phyloP scores from a whole-genome alignment of 2,888 invertebrate species.

The Leptopterna dolabrata region DNA sequence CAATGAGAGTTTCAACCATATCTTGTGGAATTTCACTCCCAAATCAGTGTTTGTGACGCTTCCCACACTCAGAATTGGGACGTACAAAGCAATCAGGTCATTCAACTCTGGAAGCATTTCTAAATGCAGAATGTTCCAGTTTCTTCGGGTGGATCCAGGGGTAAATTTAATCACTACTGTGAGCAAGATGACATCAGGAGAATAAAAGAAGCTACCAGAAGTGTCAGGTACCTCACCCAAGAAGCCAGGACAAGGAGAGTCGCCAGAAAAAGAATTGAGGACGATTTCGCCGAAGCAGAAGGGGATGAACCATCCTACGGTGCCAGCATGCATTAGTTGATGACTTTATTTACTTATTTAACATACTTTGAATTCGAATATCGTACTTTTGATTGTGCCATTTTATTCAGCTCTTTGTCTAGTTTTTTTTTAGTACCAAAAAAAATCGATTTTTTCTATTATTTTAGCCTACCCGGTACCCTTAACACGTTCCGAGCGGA shows the following conservation, averaged over 20 bases:
- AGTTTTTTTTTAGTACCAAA: too few relatives aligned
- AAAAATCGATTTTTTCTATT: too few relatives aligned
- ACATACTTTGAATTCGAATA: too few relatives aligned
- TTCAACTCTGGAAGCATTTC: neutral
- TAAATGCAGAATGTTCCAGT: neutral
- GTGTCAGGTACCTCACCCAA: too few relatives aligned
- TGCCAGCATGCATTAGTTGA: too few relatives aligned
- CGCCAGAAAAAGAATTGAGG: neutral
- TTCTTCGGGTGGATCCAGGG: neutral
- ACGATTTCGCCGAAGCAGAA: neutral
- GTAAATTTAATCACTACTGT: neutral
- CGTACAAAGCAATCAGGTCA: neutral
- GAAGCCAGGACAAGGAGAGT: neutral
- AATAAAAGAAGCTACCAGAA: neutral
- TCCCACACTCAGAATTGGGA: slow-evolving; percentile 6
- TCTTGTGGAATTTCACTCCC: neutral
- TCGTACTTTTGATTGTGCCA: too few relatives aligned
- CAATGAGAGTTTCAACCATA: neutral
- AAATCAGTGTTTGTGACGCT: slow-evolving; percentile 1
- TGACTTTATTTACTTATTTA: too few relatives aligned
- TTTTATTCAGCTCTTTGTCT: too few relatives aligned
- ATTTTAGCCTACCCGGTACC: too few relatives aligned
- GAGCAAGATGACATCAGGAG: neutral
- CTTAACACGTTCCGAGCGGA: too few relatives aligned
- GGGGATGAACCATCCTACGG: neutral